phyloP scores from a whole-genome alignment of 2,113 vertebrate species.

The Echinops telfairi region DNA sequence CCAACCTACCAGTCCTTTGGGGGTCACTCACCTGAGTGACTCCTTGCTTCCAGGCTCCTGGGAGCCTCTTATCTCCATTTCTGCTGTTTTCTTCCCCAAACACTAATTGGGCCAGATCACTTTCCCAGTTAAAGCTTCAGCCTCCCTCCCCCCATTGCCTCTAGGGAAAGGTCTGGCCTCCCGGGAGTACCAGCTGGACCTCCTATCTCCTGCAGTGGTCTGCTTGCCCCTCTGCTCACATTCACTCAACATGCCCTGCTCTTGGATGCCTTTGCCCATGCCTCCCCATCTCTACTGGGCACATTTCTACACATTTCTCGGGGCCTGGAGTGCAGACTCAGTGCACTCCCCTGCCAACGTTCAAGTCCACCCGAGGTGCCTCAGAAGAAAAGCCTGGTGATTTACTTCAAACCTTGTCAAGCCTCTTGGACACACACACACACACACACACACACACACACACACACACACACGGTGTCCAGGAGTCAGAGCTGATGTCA shows the following conservation, averaged over 20 bases:
- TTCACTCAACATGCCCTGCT: background rate
- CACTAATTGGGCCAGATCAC: background rate
- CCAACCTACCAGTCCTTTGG: background rate
- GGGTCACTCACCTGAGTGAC: background rate
- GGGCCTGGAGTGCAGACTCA: background rate
- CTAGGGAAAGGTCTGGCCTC: background rate
- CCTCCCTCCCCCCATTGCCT: background rate
- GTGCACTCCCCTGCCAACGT: background rate
- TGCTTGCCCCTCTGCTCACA: background rate
- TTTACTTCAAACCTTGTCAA: background rate
- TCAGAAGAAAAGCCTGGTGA: background rate
- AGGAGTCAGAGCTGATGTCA: background rate
- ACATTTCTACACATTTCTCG: conserved; percentile 4
- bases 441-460: no score
- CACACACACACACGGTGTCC: background rate
- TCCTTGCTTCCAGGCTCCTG: background rate
- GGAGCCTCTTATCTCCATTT: background rate
- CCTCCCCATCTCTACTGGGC: background rate
- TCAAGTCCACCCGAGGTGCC: background rate
- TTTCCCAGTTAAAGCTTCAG: background rate
- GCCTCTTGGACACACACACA: no score
- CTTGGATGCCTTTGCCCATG: background rate
- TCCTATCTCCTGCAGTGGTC: background rate
- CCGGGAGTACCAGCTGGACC: background rate
- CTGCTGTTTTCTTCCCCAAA: background rate